Evolutionary conservation across 2,888 invertebrate genomes (phyloP).

Genomic region (Ormyrus nitidulus): DNA sequence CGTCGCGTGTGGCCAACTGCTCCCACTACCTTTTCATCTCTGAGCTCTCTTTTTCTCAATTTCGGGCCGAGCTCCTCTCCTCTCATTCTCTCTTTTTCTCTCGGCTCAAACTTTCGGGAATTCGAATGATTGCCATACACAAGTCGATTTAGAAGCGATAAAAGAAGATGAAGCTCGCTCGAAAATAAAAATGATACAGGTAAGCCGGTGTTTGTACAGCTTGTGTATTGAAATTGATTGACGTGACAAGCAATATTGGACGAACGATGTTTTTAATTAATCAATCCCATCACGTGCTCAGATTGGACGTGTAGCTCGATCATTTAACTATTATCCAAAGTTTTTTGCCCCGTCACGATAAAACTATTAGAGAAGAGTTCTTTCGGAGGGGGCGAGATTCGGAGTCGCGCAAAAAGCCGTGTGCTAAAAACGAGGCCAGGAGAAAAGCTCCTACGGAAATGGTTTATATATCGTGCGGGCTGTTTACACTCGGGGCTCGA

Average conservation of each 20-base stretch:
- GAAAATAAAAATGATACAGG: conserved; percentile 13
- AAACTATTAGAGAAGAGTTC: background rate
- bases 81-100: background rate
- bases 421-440: no score
- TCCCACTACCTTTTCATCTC: conserved; percentile 51
- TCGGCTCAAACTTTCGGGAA: no score
- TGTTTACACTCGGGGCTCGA: no score
- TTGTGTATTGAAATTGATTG: conserved; percentile 33
- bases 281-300: background rate
- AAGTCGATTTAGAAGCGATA: no score
- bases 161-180: background rate
- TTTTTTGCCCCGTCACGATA: conserved; percentile 5
- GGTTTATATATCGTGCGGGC: no score
- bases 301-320: background rate
- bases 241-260: conserved; percentile 13
- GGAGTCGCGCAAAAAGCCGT: no score
- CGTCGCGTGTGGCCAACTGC: conserved; percentile 61
- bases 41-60: conserved; percentile 44
- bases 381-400: no score
- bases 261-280: conserved; percentile 23
- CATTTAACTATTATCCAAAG: conserved; percentile 10
- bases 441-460: no score
- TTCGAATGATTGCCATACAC: no score
- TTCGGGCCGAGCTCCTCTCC: background rate
- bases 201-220: conserved; percentile 25